Evolutionary conservation across 2,113 vertebrate genomes (phyloP).

Genomic region (Tamias sibiricus): DNA sequence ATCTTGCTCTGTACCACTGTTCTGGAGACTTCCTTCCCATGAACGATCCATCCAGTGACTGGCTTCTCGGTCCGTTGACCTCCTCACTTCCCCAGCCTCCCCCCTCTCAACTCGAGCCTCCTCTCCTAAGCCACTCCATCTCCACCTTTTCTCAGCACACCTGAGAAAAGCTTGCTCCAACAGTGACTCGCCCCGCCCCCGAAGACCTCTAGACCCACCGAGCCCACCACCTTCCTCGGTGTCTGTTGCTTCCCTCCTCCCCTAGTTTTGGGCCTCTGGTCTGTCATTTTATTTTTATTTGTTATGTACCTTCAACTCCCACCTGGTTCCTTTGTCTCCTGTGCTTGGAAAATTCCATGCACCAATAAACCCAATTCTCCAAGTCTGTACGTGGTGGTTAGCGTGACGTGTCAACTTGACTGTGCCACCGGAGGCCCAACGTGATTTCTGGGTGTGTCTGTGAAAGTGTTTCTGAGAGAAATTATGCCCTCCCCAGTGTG

Average conservation of each 20-base stretch:
- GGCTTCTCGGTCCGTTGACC: not conserved
- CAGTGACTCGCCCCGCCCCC: fast-evolving
- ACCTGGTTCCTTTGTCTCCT: not conserved
- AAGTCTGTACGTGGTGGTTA: not conserved
- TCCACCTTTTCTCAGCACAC: not conserved
- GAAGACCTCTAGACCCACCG: not conserved
- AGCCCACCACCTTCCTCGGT: not conserved
- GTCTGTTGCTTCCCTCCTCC: too few species aligned
- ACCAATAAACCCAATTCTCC: not conserved
- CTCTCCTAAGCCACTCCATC: not conserved
- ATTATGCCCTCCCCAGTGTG: not conserved
- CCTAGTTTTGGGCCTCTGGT: not conserved
- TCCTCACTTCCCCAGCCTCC: not conserved
- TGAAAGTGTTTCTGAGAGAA: not conserved
- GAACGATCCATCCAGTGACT: not conserved
- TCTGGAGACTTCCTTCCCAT: not conserved
- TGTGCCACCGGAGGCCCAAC: not conserved
- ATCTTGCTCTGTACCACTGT: not conserved
- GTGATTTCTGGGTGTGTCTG: not conserved
- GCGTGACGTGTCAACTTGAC: not conserved
- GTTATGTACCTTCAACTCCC: not conserved
- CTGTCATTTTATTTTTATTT: not conserved
- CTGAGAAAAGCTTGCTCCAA: too few species aligned
- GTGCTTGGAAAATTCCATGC: not conserved
- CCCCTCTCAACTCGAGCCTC: not conserved